phyloP scores from a whole-genome alignment of 2,888 invertebrate genomes.

The Lydus trimaculatus region DNA sequence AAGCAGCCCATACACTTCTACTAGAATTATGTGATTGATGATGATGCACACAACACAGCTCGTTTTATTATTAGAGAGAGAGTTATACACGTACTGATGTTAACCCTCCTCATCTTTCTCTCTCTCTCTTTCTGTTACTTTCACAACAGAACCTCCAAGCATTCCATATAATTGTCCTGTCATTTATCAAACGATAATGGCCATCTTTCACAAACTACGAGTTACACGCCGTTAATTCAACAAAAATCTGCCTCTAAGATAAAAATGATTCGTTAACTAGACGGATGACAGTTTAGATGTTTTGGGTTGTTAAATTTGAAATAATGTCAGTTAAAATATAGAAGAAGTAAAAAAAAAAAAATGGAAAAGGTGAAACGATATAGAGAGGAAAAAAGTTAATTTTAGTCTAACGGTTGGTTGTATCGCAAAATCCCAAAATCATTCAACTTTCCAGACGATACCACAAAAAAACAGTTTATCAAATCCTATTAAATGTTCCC shows the following conservation, averaged over 20 bases:
- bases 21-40: neutral
- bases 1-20: neutral
- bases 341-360: neutral
- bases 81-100: neutral
- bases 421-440: neutral
- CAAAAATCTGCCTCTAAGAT: constrained; percentile 14
- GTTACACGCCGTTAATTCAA: constrained; percentile 41
- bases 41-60: neutral
- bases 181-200: constrained; percentile 56
- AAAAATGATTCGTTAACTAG: neutral
- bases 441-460: neutral
- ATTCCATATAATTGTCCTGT: constrained; percentile 55
- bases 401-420: no score
- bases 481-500: no score
- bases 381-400: neutral
- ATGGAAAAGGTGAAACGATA: no score
- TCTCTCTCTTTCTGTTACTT: neutral
- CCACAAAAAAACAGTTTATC: no score
- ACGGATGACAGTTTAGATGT: neutral
- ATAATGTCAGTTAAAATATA: neutral
- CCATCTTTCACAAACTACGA: constrained; percentile 38
- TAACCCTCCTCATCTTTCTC: no score
- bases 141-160: neutral
- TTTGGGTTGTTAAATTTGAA: neutral
- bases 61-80: neutral